Evolutionary conservation across 2,888 invertebrate species (phyloP).

Genomic region (Mesorhabditis spiculigera): DNA sequence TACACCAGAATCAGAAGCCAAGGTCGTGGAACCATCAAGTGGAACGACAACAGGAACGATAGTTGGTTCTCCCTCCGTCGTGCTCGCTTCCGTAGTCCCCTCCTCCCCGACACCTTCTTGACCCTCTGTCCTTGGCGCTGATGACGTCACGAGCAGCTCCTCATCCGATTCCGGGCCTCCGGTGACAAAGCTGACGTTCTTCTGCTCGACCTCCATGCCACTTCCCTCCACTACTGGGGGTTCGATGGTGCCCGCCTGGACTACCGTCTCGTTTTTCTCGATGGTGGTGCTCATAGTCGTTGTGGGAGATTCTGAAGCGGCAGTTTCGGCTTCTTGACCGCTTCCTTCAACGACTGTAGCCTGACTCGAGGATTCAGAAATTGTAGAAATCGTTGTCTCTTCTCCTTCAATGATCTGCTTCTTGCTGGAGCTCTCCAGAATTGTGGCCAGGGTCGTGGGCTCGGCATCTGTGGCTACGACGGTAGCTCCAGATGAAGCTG

Average conservation of each 20-base stretch:
- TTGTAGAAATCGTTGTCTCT: constrained; percentile 10
- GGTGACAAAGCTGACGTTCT: neutral
- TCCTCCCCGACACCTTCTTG: too few relatives aligned
- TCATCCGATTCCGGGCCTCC: neutral
- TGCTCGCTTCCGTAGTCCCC: too few relatives aligned
- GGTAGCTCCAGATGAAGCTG: constrained; percentile 15
- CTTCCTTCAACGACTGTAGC: neutral
- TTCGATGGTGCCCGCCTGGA: neutral
- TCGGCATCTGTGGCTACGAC: constrained; percentile 16
- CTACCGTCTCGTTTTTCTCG: neutral
- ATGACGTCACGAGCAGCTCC: neutral
- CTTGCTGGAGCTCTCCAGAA: neutral
- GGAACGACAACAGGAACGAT: neutral
- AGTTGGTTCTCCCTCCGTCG: too few relatives aligned
- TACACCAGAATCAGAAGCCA: neutral
- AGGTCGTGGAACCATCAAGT: neutral
- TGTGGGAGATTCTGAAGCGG: neutral
- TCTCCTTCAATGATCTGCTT: neutral
- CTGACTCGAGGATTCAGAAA: constrained; percentile 14
- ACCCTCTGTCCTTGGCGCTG: too few relatives aligned
- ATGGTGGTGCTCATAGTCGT: neutral
- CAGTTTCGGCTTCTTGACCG: neutral
- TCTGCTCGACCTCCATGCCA: neutral
- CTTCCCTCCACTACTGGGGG: neutral
- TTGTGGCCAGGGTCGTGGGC: constrained; percentile 9